phyloP scores from a whole-genome alignment of 2,888 invertebrate genomes.

The Cyclophora punctaria region DNA sequence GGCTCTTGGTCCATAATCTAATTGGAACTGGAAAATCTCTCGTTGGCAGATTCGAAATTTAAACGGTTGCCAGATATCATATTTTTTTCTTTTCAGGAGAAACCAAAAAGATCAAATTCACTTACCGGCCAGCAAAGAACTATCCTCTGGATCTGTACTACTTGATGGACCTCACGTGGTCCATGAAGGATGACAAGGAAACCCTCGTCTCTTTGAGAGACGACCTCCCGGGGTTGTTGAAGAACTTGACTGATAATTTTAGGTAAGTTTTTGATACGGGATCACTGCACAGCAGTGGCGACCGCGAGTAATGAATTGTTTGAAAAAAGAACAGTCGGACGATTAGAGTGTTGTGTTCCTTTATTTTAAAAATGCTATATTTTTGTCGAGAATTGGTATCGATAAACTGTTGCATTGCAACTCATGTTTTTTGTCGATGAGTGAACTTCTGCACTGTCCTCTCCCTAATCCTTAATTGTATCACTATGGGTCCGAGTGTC shows the following conservation, averaged over 20 bases:
- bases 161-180: constrained; percentile 92
- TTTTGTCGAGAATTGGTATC: no score
- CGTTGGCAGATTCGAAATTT: background rate
- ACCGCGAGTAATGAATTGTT: no score
- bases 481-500: no score
- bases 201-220: constrained; percentile 81
- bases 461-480: no score
- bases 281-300: no score
- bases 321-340: no score
- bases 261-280: constrained; percentile 41
- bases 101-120: constrained; percentile 75
- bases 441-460: no score
- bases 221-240: constrained; percentile 74
- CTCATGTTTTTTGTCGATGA: no score
- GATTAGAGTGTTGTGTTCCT: no score
- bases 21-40: background rate
- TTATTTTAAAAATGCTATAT: no score
- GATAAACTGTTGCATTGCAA: no score
- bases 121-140: constrained; percentile 86
- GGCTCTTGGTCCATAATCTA: no score
- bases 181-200: constrained; percentile 90
- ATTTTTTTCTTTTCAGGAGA: constrained; percentile 58
- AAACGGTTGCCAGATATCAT: background rate
- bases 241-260: constrained; percentile 81
- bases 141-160: constrained; percentile 92